Conservation (phyloP, 2,113 vertebrate species). For the Mungos mungo region DNA sequence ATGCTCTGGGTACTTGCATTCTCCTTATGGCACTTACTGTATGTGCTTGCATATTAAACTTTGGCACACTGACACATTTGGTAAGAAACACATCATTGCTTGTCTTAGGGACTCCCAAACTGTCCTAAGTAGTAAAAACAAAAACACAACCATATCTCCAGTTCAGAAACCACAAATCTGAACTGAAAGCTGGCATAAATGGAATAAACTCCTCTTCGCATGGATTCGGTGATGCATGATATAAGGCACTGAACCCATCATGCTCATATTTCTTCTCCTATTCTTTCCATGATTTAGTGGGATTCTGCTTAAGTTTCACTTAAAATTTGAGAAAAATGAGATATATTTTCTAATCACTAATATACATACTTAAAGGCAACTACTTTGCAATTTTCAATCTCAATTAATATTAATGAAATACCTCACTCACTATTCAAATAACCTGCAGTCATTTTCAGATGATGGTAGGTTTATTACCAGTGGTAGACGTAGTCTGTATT, state of each 20-base stretch:
- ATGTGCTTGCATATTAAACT: neutral
- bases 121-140: neutral
- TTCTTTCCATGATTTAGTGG: neutral
- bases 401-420: neutral
- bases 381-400: neutral
- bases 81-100: neutral
- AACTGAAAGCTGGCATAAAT: neutral
- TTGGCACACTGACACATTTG: neutral
- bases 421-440: neutral
- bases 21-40: neutral
- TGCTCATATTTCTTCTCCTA: neutral
- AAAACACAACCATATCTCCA: neutral
- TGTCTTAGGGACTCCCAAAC: neutral
- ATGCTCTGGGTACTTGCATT: neutral
- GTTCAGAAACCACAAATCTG: neutral
- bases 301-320: neutral
- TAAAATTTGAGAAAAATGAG: neutral
- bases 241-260: neutral
- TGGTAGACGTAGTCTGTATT: neutral
- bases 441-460: neutral
- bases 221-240: neutral
- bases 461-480: neutral
- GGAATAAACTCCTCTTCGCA: neutral
- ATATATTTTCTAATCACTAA: neutral
- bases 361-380: neutral